These are phyloP conservation scores for Aphodius sticticus DNA, from an alignment of 2,888 invertebrate genomes.

Conservation along the genomic window DNA sequence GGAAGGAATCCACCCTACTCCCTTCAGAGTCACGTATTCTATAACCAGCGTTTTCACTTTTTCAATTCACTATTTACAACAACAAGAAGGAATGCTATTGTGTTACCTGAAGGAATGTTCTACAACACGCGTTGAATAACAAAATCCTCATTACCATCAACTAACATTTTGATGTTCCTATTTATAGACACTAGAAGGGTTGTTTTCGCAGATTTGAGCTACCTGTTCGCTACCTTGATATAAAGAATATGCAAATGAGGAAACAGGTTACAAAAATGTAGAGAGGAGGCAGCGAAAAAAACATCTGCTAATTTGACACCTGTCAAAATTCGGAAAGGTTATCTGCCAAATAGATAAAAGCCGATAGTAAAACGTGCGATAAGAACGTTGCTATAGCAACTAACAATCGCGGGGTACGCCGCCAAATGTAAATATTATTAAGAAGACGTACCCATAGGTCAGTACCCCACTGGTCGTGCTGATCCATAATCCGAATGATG, in stretches of 20 bases:
- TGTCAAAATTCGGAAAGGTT: conserved; percentile 24
- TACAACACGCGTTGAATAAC: background rate
- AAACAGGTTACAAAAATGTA: conserved; percentile 17
- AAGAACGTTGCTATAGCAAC: conserved; percentile 36
- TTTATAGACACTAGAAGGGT: background rate
- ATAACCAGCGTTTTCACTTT: background rate
- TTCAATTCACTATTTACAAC: background rate
- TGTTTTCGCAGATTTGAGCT: background rate
- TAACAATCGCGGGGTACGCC: conserved; percentile 21
- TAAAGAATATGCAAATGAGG: conserved; percentile 17
- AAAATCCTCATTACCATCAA: background rate
- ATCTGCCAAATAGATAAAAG: conserved; percentile 6
- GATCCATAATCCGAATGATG: conserved; percentile 12
- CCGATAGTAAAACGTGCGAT: conserved; percentile 13
- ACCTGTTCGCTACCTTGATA: conserved; percentile 7
- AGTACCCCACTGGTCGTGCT: conserved; percentile 55
- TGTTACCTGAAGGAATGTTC: background rate
- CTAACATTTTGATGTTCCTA: background rate
- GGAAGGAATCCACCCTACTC: background rate
- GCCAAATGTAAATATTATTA: conserved; percentile 6
- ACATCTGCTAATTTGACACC: conserved; percentile 24
- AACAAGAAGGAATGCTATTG: background rate
- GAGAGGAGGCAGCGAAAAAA: background rate
- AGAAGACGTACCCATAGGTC: conserved; percentile 60
- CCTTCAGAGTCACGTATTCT: background rate